Conservation (phyloP, 2,113 vertebrate species). For the Oceanodroma tethys region DNA sequence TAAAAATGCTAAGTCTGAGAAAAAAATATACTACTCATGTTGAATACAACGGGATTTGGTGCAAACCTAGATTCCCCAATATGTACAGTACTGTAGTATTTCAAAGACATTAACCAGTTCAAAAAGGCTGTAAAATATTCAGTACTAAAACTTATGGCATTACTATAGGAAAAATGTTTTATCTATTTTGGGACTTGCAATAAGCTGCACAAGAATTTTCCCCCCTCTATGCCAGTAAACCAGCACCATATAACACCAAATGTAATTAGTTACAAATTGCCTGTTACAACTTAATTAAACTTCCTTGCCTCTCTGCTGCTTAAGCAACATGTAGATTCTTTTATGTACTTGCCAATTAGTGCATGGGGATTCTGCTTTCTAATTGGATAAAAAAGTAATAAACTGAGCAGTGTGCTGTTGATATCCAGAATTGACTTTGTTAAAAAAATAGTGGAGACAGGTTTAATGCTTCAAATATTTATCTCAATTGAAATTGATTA, state of each 20-base stretch:
- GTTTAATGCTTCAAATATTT: slow-evolving; percentile 72
- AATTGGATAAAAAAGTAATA: slow-evolving; percentile 70
- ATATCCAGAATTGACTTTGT: slow-evolving; percentile 53
- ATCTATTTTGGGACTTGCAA: slow-evolving; percentile 8
- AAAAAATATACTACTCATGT: not conserved
- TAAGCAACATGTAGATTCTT: slow-evolving; percentile 64
- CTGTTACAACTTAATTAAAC: slow-evolving; percentile 69
- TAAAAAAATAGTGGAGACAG: slow-evolving; percentile 50
- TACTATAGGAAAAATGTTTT: not conserved
- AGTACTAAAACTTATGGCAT: not conserved
- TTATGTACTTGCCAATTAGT: slow-evolving; percentile 67
- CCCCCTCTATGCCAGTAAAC: not conserved
- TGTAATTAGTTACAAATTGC: slow-evolving; percentile 71
- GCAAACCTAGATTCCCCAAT: not conserved
- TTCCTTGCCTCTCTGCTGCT: slow-evolving; percentile 55
- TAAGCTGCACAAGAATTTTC: not conserved
- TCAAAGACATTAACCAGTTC: not conserved
- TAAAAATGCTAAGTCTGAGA: not conserved
- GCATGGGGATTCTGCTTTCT: slow-evolving; percentile 59
- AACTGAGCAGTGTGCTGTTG: slow-evolving; percentile 59
- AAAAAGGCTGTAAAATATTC: not conserved
- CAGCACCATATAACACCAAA: slow-evolving; percentile 45
- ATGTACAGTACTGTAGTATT: not conserved
- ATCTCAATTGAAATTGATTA: slow-evolving; percentile 70
- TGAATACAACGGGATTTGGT: not conserved